These are phyloP conservation scores for Tromatobia lineatoria DNA, from an alignment of 2,888 invertebrate species.

Conservation along the genomic window DNA sequence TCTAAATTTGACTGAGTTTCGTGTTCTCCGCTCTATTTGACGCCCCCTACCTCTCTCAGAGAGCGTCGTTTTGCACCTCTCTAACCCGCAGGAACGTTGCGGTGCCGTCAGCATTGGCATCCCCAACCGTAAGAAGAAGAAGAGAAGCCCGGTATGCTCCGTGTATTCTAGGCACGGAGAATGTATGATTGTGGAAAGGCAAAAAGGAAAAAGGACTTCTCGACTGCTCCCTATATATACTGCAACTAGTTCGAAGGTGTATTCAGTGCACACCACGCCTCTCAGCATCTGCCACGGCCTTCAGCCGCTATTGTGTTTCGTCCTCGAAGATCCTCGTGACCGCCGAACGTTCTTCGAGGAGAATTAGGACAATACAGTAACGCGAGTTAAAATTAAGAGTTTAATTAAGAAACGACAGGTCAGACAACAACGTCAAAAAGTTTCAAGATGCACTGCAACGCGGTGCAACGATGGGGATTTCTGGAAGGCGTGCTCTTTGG, in stretches of 20 bases:
- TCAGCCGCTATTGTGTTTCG: slow-evolving; percentile 21
- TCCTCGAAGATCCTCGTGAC: slow-evolving; percentile 40
- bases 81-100: slow-evolving; percentile 17
- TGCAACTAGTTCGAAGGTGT: slow-evolving; percentile 79
- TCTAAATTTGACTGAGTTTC: slow-evolving; percentile 84
- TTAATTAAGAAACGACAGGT: slow-evolving; percentile 7
- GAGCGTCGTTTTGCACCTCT: slow-evolving; percentile 46
- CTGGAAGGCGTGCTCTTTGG: slow-evolving; percentile 48
- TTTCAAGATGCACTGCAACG: slow-evolving; percentile 47
- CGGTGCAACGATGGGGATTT: slow-evolving; percentile 44
- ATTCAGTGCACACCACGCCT: slow-evolving; percentile 82
- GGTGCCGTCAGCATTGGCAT: slow-evolving; percentile 37
- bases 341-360: neutral
- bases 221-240: slow-evolving; percentile 83
- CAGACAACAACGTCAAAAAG: neutral
- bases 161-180: slow-evolving; percentile 77
- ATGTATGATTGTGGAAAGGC: slow-evolving; percentile 83
- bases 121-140: slow-evolving; percentile 70
- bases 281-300: slow-evolving; percentile 62
- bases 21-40: slow-evolving; percentile 85
- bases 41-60: slow-evolving; percentile 78
- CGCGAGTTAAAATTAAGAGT: slow-evolving; percentile 30
- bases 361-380: neutral
- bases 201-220: slow-evolving; percentile 83
- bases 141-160: slow-evolving; percentile 74